These are phyloP conservation scores for Drosophila kuntzei DNA, from an alignment of 2,888 invertebrate genomes.

Conservation along the genomic window DNA sequence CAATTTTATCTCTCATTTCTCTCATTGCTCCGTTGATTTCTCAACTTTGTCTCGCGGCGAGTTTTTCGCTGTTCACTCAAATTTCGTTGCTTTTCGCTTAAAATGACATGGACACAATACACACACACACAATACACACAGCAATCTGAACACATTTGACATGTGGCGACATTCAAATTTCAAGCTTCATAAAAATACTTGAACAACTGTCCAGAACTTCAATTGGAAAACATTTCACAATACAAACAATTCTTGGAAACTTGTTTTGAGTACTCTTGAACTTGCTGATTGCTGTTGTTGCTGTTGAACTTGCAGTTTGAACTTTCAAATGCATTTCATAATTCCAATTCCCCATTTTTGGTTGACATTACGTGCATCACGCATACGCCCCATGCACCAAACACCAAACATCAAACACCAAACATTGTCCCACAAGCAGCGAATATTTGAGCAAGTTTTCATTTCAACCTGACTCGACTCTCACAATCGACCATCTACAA, in stretches of 20 bases:
- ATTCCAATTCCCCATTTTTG: constrained; percentile 8
- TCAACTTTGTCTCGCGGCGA: constrained; percentile 14
- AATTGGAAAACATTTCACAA: constrained; percentile 39
- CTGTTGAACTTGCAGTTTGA: constrained; percentile 5
- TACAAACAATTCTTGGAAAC: constrained; percentile 46
- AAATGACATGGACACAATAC: constrained; percentile 42
- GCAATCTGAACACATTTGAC: constrained; percentile 16
- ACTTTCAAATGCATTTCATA: constrained; percentile 16
- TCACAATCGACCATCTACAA: constrained; percentile 16
- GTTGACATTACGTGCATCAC: constrained; percentile 30
- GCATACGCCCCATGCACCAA: constrained; percentile 40
- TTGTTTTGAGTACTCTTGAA: constrained; percentile 22
- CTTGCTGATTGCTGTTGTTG: constrained; percentile 23
- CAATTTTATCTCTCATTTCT: constrained; percentile 6
- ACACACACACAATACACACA: background rate
- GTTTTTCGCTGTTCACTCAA: constrained; percentile 46
- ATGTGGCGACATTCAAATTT: constrained; percentile 58
- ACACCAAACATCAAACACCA: background rate
- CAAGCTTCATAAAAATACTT: constrained; percentile 42
- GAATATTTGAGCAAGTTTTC: constrained; percentile 4
- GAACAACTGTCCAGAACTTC: constrained; percentile 22
- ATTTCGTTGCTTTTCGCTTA: constrained; percentile 49
- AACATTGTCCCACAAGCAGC: background rate
- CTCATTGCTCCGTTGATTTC: constrained; percentile 25
- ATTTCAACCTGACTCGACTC: constrained; percentile 1